Base-by-base conservation (phyloP, 2,113 vertebrate species). In the Phylloscopus trochiloides region DNA sequence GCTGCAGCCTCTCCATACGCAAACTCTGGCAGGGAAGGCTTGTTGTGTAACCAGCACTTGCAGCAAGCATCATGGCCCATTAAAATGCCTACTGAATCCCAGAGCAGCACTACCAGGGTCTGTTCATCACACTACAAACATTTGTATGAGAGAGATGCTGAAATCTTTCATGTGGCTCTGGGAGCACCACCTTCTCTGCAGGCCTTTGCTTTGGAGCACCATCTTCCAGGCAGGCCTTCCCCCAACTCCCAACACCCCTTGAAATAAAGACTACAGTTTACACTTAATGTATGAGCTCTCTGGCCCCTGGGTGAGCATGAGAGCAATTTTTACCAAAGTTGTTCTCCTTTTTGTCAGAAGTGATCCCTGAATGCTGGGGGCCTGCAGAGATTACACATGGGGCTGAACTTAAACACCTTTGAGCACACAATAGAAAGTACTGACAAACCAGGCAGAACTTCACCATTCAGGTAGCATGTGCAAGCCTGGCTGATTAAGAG, bases 321-420 rank as follows among this genome's bases (percentile, higher is more conserved):
- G 31, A 47, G 24, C 32, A 40, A 34, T 78, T 91, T 32, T 51
- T 58, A 66, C 20, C 1, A 1, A 54, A 10, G 3, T 0, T 38
- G 24, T 4, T 79, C 17, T 29, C 40, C 6, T 21, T 65, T 88
- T 83, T 43, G 43, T 21, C 58, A 43, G 18, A 77, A 76, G 42
- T 3, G 18, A 65, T 18, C 7, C 34, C 63, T 47, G 58, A 85
- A 57, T 12, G 20, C 25, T 71, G 71, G 12, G 11, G 47, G 71
- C 50, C 47, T 73, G 19, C 45, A 57, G 38, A 31, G 32, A 32
- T 50, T 42, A 45, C 47, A 14, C 0, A 0, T 0, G 34, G 47
- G 25, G 32, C 50, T 57, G 24, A 92, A 61, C 26, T 63, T 55
- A 26, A 88, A 43, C 25, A 48, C 28, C n/a, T 76, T 9, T 34